Base-by-base conservation (phyloP, 2,888 invertebrate genomes). In the Nomada fabriciana region DNA sequence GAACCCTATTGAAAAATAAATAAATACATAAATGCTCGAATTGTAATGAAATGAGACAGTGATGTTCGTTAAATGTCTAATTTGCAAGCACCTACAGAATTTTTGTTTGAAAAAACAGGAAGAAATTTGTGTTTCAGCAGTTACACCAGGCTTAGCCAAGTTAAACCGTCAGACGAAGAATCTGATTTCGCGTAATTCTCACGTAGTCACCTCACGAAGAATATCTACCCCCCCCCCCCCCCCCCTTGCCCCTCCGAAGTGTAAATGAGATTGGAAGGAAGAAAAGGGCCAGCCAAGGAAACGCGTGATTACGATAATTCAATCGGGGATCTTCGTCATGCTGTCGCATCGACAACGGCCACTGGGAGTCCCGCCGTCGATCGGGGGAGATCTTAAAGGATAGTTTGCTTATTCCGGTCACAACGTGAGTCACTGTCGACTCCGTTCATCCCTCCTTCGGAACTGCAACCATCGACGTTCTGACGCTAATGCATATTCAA, bases 401-500 rank as follows among this genome's bases (percentile, higher is more conserved):
- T 79, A 85, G 85, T 88, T 91, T 88, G 87, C 88, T 90, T 91
- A 91, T 90, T 91, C 90, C 86, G 84, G 85, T 91, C 90, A 90
- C 89, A 90, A 89, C 89, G 85, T 85, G 86, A 91, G 87, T 88
- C 86, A 84, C 87, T 87, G 87, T 83, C 88, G 80, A 86, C 82
- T 86, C 85, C 83, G 76, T 81, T 78, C 84, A 76, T 83, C 76
- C 84, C 73, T 85, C 73, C 85, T 83, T 72, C 88, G 81, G 81
- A 86, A 86, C 86, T 86, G 87, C 87, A 88, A 86, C 88, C 86
- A 88, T 84, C 86, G 82, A 85, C 89, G 88, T 80, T 84, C 88
- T 88, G 89, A 90, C 90, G 88, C 91, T 91, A 91, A 92, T 92
- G 92, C 92, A 92, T 93, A 93, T 93, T 93, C 93, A 92, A 91